Evolutionary conservation across 2,113 vertebrate species (phyloP), one percentile per base, ranked within the genome.

Genomic region (Callopanchax toddi): DNA sequence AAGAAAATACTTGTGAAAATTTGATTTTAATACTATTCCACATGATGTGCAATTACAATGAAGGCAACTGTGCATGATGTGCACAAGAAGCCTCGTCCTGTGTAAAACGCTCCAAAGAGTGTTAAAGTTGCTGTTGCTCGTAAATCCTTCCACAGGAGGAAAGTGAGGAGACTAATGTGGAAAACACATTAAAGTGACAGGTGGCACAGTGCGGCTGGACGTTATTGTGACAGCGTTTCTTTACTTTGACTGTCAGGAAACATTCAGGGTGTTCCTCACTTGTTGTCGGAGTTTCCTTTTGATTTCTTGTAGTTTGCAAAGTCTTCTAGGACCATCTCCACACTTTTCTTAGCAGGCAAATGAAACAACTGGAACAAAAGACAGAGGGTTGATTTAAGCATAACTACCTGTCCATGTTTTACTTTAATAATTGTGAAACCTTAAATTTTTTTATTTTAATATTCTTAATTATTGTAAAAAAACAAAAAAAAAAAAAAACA

Each of bases 221-320:
- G 25, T 16, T 29, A 16, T 34, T 10, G 46, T 49, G 21, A 65
- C n/a, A 67, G n/a, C n/a, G n/a, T 42, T 39, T 74, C 58, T 65
- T 23, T 40, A 17, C 0, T 17, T 21, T 29, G 15, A 44, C 42
- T 34, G 23, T 29, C 29, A 23, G 39, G 42, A 1, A 42, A 32
- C 22, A 1, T 6, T 10, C 20, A 1, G 48, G 42, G 42, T n/a
- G 42, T 21, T 5, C 29, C 83, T 93, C 91, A 99, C 97, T 98
- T 99, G 85, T 98, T 99, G 84, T 99, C 97, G 0, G 94, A 98
- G 86, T 96, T 98, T 85, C 96, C 97, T 86, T 97, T 93, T 1
- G 96, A 97, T 60, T 98, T 99, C 89, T 99, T 99, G 50, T 98
- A 97, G 85, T 92, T 97, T 76, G 97, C 95, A 88, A 99, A 99